Evolutionary conservation across 1,140 invertebrate genomes (phyloP), one percentile per base, ranked within the genome.

Genomic region (Bombus breviceps): DNA sequence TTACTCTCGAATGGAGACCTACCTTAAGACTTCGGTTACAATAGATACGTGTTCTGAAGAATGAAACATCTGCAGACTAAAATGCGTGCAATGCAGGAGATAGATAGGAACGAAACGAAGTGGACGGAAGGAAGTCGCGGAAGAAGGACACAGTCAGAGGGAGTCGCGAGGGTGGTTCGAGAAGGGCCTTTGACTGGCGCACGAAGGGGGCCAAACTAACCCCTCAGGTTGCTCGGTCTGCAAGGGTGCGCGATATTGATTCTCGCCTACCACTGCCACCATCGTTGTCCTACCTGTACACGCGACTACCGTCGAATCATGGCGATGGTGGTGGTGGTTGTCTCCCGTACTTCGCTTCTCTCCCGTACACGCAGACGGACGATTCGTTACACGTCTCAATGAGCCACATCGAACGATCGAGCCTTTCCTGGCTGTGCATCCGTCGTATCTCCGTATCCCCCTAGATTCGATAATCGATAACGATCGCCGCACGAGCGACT

Each of bases 191-290:
- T 89, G 89, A 91, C 90, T 91, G 85, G 90, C 85, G 88, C 88
- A 69, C 76, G 87, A 90, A 78, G 84, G 89, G 90, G 75, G 81
- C 86, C 88, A 80, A 85, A 91, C 80, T 75, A 87, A 86, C 89
- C 90, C 85, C 73, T 88, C 83, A 81, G 83, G 83, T 91, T 85
- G 86, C 86, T 87, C 84, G 83, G 86, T 89, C 75, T 75, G 66
- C 83, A 90, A 91, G 91, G 89, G 91, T 91, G 92, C 83, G 83
- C 84, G 86, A 92, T 93, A 93, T 93, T 90, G 92, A 93, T 93
- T 93, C 89, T 88, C 83, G 89, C 90, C 90, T 88, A 86, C 78
- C 88, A 59, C 85, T 83, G 79, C 80, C 87, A 89, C 73, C 59
- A 68, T 76, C 66, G 25, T 71, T 66, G 73, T 72, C n/a, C 83